Conservation (phyloP, 2,797 vertebrate genomes). For the Pterois miles region DNA sequence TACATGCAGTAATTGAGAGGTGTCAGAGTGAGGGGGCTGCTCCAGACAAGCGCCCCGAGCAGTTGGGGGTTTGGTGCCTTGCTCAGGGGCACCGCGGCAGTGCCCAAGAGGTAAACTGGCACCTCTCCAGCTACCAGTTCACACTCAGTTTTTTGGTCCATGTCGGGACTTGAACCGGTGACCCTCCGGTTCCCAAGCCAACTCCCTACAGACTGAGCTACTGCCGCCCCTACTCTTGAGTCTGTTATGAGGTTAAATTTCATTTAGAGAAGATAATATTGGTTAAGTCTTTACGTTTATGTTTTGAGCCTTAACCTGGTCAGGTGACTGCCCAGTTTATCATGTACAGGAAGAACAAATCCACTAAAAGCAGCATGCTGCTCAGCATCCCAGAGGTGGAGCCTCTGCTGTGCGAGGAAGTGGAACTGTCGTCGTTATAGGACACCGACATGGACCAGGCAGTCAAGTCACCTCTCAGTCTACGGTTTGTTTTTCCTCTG, state of each 20-base stretch:
- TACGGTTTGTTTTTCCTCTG: background rate
- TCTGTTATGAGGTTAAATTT: background rate
- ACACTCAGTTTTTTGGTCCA: too few relatives aligned
- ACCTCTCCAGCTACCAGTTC: too few relatives aligned
- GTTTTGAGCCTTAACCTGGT: slow-evolving; percentile 52
- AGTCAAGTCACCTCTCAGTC: background rate
- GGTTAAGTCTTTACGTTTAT: background rate
- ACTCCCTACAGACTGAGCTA: too few relatives aligned
- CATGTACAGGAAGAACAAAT: slow-evolving; percentile 64
- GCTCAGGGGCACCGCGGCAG: too few relatives aligned
- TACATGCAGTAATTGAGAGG: too few relatives aligned
- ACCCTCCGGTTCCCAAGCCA: too few relatives aligned
- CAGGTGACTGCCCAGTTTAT: slow-evolving; percentile 79
- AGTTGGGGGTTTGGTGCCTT: too few relatives aligned
- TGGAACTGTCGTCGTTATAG: slow-evolving; percentile 51
- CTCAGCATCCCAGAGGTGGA: slow-evolving; percentile 70
- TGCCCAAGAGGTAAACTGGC: too few relatives aligned
- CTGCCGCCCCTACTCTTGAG: too few relatives aligned
- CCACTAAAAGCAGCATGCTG: background rate
- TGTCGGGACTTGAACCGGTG: too few relatives aligned
- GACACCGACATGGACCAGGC: background rate
- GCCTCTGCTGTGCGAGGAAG: slow-evolving; percentile 73
- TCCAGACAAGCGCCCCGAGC: too few relatives aligned
- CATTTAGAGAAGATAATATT: background rate
- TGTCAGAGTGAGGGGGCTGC: too few relatives aligned